Evolutionary conservation across 2,888 invertebrate genomes (phyloP).

Genomic region (Erebia aethiops): DNA sequence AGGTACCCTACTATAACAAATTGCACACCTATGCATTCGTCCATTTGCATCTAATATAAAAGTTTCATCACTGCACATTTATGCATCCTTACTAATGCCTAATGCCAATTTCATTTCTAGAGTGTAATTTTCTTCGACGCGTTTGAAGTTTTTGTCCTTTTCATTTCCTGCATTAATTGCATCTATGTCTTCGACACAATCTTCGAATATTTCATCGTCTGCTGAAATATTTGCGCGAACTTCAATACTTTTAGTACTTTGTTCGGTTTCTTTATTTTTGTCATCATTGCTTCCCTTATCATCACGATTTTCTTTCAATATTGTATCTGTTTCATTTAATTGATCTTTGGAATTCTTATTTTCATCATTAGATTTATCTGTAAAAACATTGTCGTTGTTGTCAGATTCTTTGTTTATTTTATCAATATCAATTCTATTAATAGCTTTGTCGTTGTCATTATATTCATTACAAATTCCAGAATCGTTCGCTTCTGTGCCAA

Average conservation of each 20-base stretch:
- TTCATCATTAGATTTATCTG: neutral
- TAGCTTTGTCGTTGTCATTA: constrained; percentile 8
- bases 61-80: neutral
- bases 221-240: constrained; percentile 38
- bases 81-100: constrained; percentile 28
- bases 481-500: constrained; percentile 41
- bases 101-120: constrained; percentile 67
- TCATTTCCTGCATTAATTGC: constrained; percentile 15
- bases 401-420: neutral
- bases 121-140: constrained; percentile 63
- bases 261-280: neutral
- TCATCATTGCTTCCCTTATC: neutral
- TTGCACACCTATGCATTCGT: neutral
- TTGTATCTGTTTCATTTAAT: neutral
- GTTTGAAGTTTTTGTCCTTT: constrained; percentile 46
- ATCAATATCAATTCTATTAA: neutral
- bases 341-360: neutral
- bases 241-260: constrained; percentile 27
- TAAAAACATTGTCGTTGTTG: neutral
- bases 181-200: constrained; percentile 58
- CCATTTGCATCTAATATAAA: neutral
- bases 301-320: neutral
- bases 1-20: neutral
- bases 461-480: constrained; percentile 48
- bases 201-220: constrained; percentile 64